Evolutionary conservation across 2,888 invertebrate genomes (phyloP), one percentile per base, ranked within the genome.

Genomic region (Psylliodes chrysocephalus): DNA sequence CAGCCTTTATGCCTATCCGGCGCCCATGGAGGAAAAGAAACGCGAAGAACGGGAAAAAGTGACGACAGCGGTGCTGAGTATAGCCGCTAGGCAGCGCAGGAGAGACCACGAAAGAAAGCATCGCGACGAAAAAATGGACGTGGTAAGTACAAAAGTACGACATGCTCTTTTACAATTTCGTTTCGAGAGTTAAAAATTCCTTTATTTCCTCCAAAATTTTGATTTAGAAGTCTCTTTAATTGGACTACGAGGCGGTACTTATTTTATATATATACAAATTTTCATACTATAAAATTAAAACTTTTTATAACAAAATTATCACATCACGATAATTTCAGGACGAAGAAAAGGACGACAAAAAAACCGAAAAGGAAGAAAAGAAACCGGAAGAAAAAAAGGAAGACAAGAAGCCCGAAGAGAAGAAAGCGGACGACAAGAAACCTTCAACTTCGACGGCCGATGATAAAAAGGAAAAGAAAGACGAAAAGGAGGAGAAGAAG

Each of bases 41-140:
- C 95, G 97, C 35, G 97, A 98, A 79, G 96, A 96, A 81, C 90
- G 95, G 30, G 98, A 99, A 82, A 95, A 98, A 78, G 97, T 99
- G 1, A 96, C 97, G 63, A 98, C 98, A 3, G 99, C 98, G 1
- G 95, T 99, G 1, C 86, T 99, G 49, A 96, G 96, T 78, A 98
- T 98, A 77, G 98, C 98, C 0, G 97, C 96, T 0, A 91, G 96
- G 68, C 95, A 93, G 66, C 90, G 93, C 76, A 89, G 93, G 75
- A 90, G 96, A 72, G 95, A 95, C 79, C 89, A 89, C 44, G 92
- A 93, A 62, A 85, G 85, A 66, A 85, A 84, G 35, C 78, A 81
- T 57, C 75, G 77, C 7, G 82, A 82, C 40, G 91, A 91, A 46
- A 95, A 95, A 83, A 96, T 96, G 95, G 95, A 96, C 75, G 93